Evolutionary conservation across 2,113 vertebrate genomes (phyloP), one percentile per base, ranked within the genome.

Genomic region (Phyllostomus hastatus): DNA sequence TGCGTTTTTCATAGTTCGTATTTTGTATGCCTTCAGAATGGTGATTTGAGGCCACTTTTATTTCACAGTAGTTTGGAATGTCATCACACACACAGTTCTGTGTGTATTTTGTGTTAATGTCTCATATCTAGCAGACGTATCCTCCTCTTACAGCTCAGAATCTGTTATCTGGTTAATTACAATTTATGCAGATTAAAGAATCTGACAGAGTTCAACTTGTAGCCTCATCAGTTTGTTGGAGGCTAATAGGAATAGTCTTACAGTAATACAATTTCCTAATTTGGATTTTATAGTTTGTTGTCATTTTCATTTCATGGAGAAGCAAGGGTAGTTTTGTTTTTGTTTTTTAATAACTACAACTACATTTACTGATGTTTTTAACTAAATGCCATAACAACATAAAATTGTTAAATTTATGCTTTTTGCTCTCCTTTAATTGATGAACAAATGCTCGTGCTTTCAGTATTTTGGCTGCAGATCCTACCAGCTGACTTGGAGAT

Each of bases 131-230:
- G 19, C 82, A 96, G 95, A 95, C 81, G 73, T 91, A 83, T 92
- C 33, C 91, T 97, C 94, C 43, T 93, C 96, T 90, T 95, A n/a
- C 38, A 59, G 94, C 89, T 97, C 4, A 52, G 33, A 3, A 33
- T 97, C 79, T 96, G 35, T 91, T 97, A 35, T 95, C 59, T 90
- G 7, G 79, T 75, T 92, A 43, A 80, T 95, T 96, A 33, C 94
- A 82, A 95, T 96, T 84, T 94, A 92, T 93, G 57, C 69, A 95
- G 82, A 95, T 80, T n/a, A 83, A 97, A 88, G 90, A 97, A 88
- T 95, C 8, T 41, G 70, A 82, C 17, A 50, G 28, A 90, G 70
- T 46, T 61, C 87, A 86, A 83, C 79, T 90, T 96, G n/a, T 96
- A 48, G 61, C 12, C 52, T 96, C 82, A 52, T 95, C 57, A n/a